Conservation (phyloP, 2,888 invertebrate species). For the Oligia fasciuncula region DNA sequence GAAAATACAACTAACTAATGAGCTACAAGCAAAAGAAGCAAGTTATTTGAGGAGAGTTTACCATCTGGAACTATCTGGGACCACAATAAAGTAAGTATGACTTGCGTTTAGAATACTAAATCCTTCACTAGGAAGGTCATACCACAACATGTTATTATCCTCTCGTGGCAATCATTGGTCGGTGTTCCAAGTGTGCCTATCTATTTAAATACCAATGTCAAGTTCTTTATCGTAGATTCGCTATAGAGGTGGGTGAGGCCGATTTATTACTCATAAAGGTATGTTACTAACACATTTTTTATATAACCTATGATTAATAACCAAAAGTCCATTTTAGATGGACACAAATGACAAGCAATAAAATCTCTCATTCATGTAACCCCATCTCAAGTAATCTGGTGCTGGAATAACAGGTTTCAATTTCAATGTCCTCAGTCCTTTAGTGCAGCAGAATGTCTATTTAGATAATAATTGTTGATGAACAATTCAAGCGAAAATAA, state of each 20-base stretch:
- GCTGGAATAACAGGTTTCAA: not conserved
- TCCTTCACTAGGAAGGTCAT: slow-evolving; percentile 56
- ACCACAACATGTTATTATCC: slow-evolving; percentile 34
- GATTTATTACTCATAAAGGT: slow-evolving; percentile 7
- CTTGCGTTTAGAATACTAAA: slow-evolving; percentile 43
- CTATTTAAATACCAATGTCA: not conserved
- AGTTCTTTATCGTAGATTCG: slow-evolving; percentile 6
- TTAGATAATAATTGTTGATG: not conserved
- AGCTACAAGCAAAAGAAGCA: not conserved
- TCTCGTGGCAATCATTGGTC: slow-evolving; percentile 3
- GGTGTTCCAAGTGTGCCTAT: slow-evolving; percentile 10
- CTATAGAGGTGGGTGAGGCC: slow-evolving; percentile 15
- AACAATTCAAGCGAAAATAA: not conserved
- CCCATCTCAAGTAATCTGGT: not conserved
- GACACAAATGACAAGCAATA: not conserved
- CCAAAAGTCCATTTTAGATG: not conserved
- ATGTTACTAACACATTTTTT: slow-evolving; percentile 1
- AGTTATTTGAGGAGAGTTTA: slow-evolving; percentile 11
- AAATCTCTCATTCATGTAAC: not conserved
- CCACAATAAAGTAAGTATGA: slow-evolving; percentile 49
- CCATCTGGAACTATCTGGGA: slow-evolving; percentile 20
- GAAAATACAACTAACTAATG: not conserved
- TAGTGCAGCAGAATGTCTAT: not conserved
- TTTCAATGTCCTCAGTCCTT: not conserved
- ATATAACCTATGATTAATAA: not conserved